Conservation (phyloP, 37 sponge, comb jelly and placozoan genomes). For the Ephydatia muelleri region DNA sequence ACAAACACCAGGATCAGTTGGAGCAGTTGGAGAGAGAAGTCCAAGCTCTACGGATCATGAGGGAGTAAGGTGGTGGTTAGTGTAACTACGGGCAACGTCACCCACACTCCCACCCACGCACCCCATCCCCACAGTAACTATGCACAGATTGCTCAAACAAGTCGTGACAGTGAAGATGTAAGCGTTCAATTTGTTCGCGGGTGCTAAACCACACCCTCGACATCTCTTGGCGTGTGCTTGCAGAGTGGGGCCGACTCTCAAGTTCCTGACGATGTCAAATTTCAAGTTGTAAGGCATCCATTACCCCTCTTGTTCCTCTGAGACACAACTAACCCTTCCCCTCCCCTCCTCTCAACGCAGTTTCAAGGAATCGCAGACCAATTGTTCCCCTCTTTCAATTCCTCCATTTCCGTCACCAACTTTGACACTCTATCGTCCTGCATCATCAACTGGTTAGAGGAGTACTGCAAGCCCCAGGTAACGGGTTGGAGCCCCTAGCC, state of each 20-base stretch:
- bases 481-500: not conserved
- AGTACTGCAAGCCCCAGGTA: constrained; percentile 89
- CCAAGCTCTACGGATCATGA: constrained; percentile 85
- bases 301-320: not conserved
- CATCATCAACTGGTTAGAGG: constrained; percentile 88
- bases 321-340: not conserved
- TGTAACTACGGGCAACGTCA: not conserved
- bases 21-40: constrained; percentile 78
- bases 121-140: constrained; percentile 63
- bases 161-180: not conserved
- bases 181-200: not conserved
- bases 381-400: constrained; percentile 83
- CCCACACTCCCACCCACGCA: not conserved
- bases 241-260: constrained; percentile 8
- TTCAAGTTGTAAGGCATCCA: constrained; percentile 55
- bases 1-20: constrained; percentile 55
- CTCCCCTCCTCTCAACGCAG: constrained; percentile 23
- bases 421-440: constrained; percentile 90
- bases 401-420: constrained; percentile 65
- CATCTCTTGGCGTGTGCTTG: not conserved
- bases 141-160: constrained; percentile 80
- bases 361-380: constrained; percentile 82
- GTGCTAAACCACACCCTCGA: not conserved
- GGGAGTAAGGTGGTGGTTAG: constrained; percentile 67
- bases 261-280: constrained; percentile 70